These are phyloP conservation scores for Lates japonicus DNA, from an alignment of 2,797 vertebrate genomes.

Conservation along the genomic window DNA sequence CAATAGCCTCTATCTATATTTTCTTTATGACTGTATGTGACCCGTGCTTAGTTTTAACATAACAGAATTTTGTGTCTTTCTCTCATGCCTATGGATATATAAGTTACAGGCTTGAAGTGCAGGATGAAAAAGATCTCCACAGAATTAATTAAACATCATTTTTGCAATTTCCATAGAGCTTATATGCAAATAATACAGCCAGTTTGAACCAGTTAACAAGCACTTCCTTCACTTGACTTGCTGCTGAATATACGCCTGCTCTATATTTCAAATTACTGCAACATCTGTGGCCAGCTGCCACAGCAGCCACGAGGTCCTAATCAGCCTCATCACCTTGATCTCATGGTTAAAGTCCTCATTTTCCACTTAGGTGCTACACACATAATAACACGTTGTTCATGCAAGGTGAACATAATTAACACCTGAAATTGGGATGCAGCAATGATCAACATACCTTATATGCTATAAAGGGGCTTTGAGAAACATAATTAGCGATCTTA, in stretches of 20 bases:
- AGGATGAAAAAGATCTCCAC: constrained; percentile 30
- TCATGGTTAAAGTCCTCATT: constrained; percentile 8
- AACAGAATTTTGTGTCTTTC: neutral
- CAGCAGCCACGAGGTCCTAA: constrained; percentile 20
- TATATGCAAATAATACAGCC: constrained; percentile 30
- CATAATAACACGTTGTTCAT: neutral
- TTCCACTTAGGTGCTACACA: constrained; percentile 4
- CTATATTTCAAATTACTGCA: constrained; percentile 26
- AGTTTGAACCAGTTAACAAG: constrained; percentile 43
- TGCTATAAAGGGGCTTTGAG: constrained; percentile 13
- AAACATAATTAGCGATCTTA: neutral
- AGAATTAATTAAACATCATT: constrained; percentile 41
- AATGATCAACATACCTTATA: neutral
- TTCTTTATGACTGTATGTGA: neutral
- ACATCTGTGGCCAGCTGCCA: constrained; percentile 33
- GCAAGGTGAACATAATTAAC: constrained; percentile 37
- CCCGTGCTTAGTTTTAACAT: neutral
- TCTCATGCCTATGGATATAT: neutral
- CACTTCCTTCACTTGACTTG: constrained; percentile 27
- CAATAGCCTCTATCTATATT: neutral
- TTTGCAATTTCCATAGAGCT: constrained; percentile 23
- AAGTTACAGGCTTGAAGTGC: constrained; percentile 30
- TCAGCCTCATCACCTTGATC: constrained; percentile 19
- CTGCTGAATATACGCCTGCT: constrained; percentile 18
- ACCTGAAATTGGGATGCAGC: constrained; percentile 10